A percentile compares a stretch with the other conserved stretches of the same genome.
Conservation (phyloP, 2,888 invertebrate genomes). For the Minunthozetes semirufus region DNA sequence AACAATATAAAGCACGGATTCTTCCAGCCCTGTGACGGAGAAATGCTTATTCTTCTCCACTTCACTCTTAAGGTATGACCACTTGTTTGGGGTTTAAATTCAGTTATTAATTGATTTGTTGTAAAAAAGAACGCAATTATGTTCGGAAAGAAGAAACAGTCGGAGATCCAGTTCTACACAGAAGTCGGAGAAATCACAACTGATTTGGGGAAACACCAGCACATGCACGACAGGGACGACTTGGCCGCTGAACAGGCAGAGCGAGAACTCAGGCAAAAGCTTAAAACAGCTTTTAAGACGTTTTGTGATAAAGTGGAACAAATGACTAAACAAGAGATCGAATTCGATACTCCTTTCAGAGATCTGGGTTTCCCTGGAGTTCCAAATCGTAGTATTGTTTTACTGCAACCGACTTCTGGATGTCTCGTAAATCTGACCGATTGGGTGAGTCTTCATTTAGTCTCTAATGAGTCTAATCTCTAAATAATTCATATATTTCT, state of each 20-base stretch:
- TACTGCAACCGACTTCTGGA: slow-evolving; percentile 95
- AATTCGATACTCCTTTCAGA: slow-evolving; percentile 97
- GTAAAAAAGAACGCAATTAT: slow-evolving; percentile 78
- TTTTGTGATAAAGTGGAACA: slow-evolving; percentile 95
- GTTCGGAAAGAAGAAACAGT: slow-evolving; percentile 99
- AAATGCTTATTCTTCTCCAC: slow-evolving; percentile 98
- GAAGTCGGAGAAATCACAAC: slow-evolving; percentile 99
- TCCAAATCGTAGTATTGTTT: slow-evolving; percentile 89
- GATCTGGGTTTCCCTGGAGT: slow-evolving; percentile 97
- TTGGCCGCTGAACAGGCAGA: slow-evolving; percentile 98
- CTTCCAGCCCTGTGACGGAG: slow-evolving; percentile 98
- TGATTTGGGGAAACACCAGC: slow-evolving; percentile 97
- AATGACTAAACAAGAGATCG: slow-evolving; percentile 92
- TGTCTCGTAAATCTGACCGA: slow-evolving; percentile 94
- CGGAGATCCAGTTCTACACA: slow-evolving; percentile 98
- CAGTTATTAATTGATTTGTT: slow-evolving; percentile 25
- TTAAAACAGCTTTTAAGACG: slow-evolving; percentile 95
- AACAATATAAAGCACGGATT: slow-evolving; percentile 99
- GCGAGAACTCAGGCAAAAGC: slow-evolving; percentile 85
- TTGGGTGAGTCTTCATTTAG: slow-evolving; percentile 59
- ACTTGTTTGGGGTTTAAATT: slow-evolving; percentile 43
- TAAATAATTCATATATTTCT: not conserved
- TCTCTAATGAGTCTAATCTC: not conserved
- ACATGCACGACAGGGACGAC: slow-evolving; percentile 99
- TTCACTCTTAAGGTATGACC: slow-evolving; percentile 73